A percentile compares a stretch with the other conserved stretches of the same genome.
Evolutionary conservation across 1,140 invertebrate species (phyloP).

Genomic region (Monochamus saltuarius): DNA sequence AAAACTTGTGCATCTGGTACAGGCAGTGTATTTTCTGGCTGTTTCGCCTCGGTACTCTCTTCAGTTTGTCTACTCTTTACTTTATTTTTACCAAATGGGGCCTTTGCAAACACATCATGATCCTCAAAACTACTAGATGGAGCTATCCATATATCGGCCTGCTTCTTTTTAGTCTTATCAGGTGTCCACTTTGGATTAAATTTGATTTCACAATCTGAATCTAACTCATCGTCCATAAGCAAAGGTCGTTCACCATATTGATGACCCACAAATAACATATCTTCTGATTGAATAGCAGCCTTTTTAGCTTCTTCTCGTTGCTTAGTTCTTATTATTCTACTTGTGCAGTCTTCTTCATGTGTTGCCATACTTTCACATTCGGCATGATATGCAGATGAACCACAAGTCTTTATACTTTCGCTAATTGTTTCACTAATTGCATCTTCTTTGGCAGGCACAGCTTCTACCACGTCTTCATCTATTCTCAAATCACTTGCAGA

Average conservation of each 20-base stretch:
- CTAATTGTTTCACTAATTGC: conserved; percentile 63
- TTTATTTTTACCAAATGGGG: conserved; percentile 66
- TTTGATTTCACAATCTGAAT: conserved; percentile 60
- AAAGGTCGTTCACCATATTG: conserved; percentile 78
- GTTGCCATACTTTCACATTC: conserved; percentile 71
- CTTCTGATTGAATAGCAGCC: conserved; percentile 45
- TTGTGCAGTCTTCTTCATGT: conserved; percentile 60
- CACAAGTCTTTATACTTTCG: conserved; percentile 67
- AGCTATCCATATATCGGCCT: conserved; percentile 41
- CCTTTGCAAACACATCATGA: conserved; percentile 72
- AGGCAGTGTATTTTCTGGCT: not conserved
- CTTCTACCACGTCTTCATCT: conserved; percentile 51
- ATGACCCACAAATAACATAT: conserved; percentile 68
- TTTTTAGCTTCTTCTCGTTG: conserved; percentile 48
- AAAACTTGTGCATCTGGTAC: too few relatives aligned
- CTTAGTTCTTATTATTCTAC: conserved; percentile 48
- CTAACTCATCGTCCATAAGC: conserved; percentile 76
- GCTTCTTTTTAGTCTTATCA: conserved; percentile 40
- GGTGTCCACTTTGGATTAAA: conserved; percentile 44
- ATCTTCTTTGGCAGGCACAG: conserved; percentile 42
- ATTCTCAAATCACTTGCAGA: conserved; percentile 70
- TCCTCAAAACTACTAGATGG: conserved; percentile 46
- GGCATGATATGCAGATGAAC: conserved; percentile 69
- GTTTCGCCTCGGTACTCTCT: not conserved
- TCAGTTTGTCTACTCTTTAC: conserved; percentile 35